Evolutionary conservation across 2,797 vertebrate genomes (phyloP).

Genomic region (Phalanger gymnotis): DNA sequence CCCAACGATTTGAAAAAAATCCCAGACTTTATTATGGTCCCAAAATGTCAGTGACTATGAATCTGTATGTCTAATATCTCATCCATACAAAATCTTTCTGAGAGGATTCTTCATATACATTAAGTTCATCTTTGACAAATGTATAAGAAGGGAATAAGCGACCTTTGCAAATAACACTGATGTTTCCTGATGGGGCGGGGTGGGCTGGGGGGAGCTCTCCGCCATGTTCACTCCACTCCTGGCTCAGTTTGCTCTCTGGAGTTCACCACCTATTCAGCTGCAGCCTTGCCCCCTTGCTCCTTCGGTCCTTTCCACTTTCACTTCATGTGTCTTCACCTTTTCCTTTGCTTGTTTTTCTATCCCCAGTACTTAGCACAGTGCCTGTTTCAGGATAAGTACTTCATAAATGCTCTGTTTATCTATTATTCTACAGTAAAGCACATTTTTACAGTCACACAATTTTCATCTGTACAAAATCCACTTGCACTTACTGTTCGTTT

Average conservation of each 20-base stretch:
- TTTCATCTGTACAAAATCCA: not conserved
- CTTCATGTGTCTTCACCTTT: not conserved
- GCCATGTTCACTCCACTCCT: not conserved
- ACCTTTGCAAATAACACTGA: not conserved
- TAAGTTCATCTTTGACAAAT: not conserved
- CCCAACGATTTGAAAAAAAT: not conserved
- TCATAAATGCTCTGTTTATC: not conserved
- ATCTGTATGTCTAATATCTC: not conserved
- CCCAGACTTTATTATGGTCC: not conserved
- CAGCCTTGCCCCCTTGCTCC: not conserved
- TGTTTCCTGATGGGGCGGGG: not conserved
- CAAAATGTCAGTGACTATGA: not conserved
- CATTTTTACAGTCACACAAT: not conserved
- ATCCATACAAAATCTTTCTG: not conserved
- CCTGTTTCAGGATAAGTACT: not conserved
- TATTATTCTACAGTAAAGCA: not conserved
- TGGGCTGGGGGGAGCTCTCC: not conserved
- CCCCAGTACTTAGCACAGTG: not conserved
- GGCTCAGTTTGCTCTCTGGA: not conserved
- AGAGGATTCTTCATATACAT: not conserved
- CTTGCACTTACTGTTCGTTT: not conserved
- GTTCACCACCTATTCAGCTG: not conserved
- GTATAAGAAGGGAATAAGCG: not conserved
- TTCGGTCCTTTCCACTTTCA: not conserved
- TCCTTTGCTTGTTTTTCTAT: not conserved